Base-by-base conservation (phyloP, 2,888 invertebrate species). In the Limnephilus rhombicus region DNA sequence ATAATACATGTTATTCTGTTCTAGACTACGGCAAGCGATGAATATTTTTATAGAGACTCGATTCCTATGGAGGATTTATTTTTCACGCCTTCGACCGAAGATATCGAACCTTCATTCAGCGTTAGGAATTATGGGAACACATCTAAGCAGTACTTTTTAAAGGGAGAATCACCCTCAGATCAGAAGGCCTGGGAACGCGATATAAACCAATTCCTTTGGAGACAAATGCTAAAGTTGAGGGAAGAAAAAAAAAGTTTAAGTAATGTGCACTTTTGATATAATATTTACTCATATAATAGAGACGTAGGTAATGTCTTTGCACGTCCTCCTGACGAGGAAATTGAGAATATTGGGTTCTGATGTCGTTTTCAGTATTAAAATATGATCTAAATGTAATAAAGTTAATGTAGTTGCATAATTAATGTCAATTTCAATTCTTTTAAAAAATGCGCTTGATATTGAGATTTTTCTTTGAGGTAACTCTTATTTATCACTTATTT, bases 21-120 rank as follows among this genome's bases (percentile, higher is more conserved):
- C 5, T 45, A 86, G 86, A 45, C 29, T 45, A 49, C 49, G 9
- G 86, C 24, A 86, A 15, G 29, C 29, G 86, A 86, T n/a, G 45
- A 41, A n/a, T 86, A 45, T 45, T n/a, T 41, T n/a, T 45, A 86
- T n/a, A n/a, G n/a, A 5, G 86, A 49, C 29, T 45, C 45, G 41
- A n/a, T 86, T 45, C 86, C 86, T 49, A 86, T 29, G 86, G 45
- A 86, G 45, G 29, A 86, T 45, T 49, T 86, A 5, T 37, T 29
- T n/a, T 41, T 45, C n/a, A 86, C n/a, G 9, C 45, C 45, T 41
- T 45, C 86, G 15, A 24, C 29, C n/a, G 45, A 49, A 45, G 86
- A 86, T 24, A 41, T 3, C 29, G n/a, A 29, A n/a, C 37, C 37
- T 29, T 41, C 29, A 11, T 86, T 86, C 24, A 29, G 24, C 15